These are phyloP conservation scores for Protaetia brevitarsis DNA, from an alignment of 1,140 invertebrate species.

Conservation along the genomic window DNA sequence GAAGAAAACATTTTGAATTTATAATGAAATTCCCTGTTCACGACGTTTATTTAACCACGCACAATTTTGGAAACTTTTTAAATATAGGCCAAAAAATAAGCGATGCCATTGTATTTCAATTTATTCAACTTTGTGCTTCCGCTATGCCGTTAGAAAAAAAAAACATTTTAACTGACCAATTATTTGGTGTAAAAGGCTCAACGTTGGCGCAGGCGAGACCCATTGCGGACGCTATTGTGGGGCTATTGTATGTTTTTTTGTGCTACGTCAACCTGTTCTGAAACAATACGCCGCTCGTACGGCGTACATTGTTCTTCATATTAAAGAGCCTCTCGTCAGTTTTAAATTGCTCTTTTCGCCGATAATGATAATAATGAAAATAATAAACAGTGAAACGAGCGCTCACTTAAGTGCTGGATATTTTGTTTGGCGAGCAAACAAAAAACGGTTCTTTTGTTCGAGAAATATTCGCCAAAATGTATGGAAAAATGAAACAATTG, in stretches of 20 bases:
- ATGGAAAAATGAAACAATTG: not conserved
- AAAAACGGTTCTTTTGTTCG: not conserved
- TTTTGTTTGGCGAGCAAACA: not conserved
- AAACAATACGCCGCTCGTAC: not conserved
- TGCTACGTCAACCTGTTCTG: not conserved
- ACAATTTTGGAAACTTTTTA: not conserved
- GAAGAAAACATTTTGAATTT: not conserved
- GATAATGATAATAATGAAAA: conserved; percentile 17
- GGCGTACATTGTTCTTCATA: not conserved
- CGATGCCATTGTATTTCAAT: not conserved
- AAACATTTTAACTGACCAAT: conserved; percentile 17
- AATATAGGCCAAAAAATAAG: not conserved
- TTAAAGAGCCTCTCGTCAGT: not conserved
- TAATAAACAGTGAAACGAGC: not conserved
- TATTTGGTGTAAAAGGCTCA: conserved; percentile 3
- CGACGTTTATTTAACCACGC: not conserved
- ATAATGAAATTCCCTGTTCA: not conserved
- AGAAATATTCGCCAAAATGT: not conserved
- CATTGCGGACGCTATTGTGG: not conserved
- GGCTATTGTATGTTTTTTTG: not conserved
- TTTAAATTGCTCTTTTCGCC: conserved; percentile 8
- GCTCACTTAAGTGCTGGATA: not conserved
- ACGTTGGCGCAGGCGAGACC: not conserved
- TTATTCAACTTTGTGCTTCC: not conserved
- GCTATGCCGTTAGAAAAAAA: not conserved